A percentile compares a stretch with the other conserved stretches of the same genome.
Conservation (phyloP, 1,140 invertebrate species). For the Dinothrombium tinctorium region DNA sequence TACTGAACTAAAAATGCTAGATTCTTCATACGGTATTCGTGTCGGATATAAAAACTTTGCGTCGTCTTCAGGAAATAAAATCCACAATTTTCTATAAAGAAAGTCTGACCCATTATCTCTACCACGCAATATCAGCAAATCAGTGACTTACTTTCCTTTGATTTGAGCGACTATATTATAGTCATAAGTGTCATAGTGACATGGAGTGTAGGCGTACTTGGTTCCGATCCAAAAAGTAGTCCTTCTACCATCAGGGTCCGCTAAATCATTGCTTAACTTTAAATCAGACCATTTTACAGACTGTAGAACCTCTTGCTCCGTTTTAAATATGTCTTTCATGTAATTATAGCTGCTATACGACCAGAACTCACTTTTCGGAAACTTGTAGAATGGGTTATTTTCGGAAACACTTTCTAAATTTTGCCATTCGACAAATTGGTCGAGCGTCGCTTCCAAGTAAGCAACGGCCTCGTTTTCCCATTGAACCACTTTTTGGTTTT, state of each 20-base stretch:
- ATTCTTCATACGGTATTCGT: slow-evolving; percentile 85
- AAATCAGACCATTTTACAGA: slow-evolving; percentile 35
- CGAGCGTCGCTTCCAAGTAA: slow-evolving; percentile 29
- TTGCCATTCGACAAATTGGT: slow-evolving; percentile 31
- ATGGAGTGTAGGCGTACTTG: slow-evolving; percentile 64
- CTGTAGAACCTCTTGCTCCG: slow-evolving; percentile 15
- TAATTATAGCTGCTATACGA: neutral
- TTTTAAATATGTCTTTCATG: slow-evolving; percentile 13
- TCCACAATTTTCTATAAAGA: slow-evolving; percentile 57
- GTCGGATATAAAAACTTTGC: slow-evolving; percentile 41
- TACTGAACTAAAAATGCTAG: slow-evolving; percentile 67
- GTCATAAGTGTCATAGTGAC: slow-evolving; percentile 81
- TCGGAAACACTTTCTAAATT: neutral
- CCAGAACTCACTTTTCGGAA: neutral
- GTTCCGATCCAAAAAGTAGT: slow-evolving; percentile 77
- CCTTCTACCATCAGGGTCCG: slow-evolving; percentile 33
- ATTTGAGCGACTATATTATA: slow-evolving; percentile 75
- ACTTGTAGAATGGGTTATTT: slow-evolving; percentile 8
- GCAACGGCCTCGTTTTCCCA: slow-evolving; percentile 41
- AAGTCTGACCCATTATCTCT: slow-evolving; percentile 5
- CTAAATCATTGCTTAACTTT: slow-evolving; percentile 23
- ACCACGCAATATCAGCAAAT: neutral
- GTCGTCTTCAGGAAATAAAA: slow-evolving; percentile 61
- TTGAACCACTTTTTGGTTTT: too few species aligned
- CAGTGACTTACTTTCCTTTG: slow-evolving; percentile 39